Evolutionary conservation across 2,113 vertebrate species (phyloP).

Genomic region (Neolamprologus fasciatus): DNA sequence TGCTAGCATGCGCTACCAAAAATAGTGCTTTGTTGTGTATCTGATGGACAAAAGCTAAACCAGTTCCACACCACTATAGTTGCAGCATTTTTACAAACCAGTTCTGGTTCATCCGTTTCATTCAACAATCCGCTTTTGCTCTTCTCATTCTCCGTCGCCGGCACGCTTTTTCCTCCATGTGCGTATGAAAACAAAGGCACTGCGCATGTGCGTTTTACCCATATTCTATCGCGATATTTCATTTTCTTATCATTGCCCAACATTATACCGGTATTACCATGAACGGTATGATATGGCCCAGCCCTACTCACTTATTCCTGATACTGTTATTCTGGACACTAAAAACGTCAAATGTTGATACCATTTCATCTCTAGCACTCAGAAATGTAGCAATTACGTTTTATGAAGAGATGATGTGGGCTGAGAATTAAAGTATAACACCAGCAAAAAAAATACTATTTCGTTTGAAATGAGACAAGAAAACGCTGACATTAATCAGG

Average conservation of each 20-base stretch:
- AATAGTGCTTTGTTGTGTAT: rapidly evolving
- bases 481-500: background rate
- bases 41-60: rapidly evolving
- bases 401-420: background rate
- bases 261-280: background rate
- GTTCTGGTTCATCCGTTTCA: rapidly evolving
- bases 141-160: background rate
- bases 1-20: rapidly evolving
- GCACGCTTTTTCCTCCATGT: background rate
- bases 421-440: background rate
- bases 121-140: rapidly evolving
- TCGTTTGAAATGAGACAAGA: background rate
- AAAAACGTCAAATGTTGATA: background rate
- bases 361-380: background rate
- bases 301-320: background rate
- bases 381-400: background rate
- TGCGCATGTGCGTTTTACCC: rapidly evolving
- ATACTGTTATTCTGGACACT: background rate
- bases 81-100: background rate
- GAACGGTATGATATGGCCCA: background rate
- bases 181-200: background rate
- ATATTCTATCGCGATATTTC: background rate
- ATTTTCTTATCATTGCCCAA: background rate
- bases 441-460: background rate
- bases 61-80: background rate